A percentile compares a stretch with the other conserved stretches of the same genome.
Conservation (phyloP, 2,888 invertebrate genomes). For the Rapana venosa region DNA sequence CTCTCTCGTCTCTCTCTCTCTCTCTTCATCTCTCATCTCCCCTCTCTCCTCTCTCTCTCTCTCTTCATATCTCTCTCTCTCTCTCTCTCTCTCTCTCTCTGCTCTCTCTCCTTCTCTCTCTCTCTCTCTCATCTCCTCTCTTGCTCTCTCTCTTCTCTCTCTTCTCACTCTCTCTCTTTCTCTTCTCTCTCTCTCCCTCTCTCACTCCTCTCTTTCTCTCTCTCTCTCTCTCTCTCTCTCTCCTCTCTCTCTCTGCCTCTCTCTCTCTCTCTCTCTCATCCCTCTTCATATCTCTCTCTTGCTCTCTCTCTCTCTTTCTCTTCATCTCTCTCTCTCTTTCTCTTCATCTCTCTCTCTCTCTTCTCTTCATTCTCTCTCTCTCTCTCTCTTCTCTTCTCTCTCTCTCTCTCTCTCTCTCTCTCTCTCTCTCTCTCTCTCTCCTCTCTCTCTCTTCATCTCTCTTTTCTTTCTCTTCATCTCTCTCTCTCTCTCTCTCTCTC, state of each 20-base stretch:
- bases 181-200: background rate
- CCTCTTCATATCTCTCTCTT: background rate
- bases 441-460: too few relatives aligned
- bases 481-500: background rate
- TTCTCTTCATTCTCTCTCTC: background rate
- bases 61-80: too few relatives aligned
- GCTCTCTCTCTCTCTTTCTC: slow-evolving; percentile 20
- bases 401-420: too few relatives aligned
- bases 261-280: slow-evolving; percentile 3
- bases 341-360: background rate
- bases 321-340: slow-evolving; percentile 23
- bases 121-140: too few relatives aligned
- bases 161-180: background rate
- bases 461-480: background rate
- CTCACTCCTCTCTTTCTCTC: background rate
- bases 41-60: background rate
- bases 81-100: too few relatives aligned
- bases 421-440: too few relatives aligned
- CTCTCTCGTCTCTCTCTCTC: too few relatives aligned
- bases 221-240: background rate
- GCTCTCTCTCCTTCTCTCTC: too few relatives aligned
- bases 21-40: background rate
- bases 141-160: background rate
- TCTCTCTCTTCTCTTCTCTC: background rate
- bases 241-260: background rate